Conservation (phyloP, 2,113 vertebrate genomes). For the Spheniscus mendiculus region DNA sequence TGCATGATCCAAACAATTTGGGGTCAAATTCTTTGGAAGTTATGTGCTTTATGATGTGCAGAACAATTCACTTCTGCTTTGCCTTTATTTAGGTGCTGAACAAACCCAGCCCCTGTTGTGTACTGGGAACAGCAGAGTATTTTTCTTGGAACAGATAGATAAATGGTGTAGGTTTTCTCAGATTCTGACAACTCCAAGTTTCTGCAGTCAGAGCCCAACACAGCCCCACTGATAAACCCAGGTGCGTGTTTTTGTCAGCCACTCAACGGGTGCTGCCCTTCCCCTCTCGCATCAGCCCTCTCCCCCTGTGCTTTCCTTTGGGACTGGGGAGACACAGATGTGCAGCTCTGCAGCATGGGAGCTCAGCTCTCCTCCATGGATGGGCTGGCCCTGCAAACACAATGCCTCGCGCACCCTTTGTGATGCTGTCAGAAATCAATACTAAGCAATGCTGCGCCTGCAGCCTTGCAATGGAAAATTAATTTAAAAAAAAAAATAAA, state of each 20-base stretch:
- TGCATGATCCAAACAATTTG: neutral
- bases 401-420: neutral
- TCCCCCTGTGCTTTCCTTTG: neutral
- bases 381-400: neutral
- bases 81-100: neutral
- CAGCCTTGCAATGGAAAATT: neutral
- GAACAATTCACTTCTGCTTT: neutral
- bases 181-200: neutral
- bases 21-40: neutral
- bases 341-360: neutral
- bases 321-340: no score
- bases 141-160: neutral
- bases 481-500: neutral
- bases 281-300: neutral
- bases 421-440: neutral
- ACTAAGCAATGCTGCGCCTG: neutral
- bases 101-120: rapidly evolving
- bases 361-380: neutral
- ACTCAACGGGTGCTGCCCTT: neutral
- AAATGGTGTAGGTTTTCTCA: neutral
- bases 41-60: neutral
- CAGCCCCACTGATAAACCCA: neutral
- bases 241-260: neutral
- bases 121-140: neutral
- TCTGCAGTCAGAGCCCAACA: neutral